These are phyloP conservation scores for Hylomyscus alleni DNA, from an alignment of 2,797 vertebrate genomes.

Conservation along the genomic window DNA sequence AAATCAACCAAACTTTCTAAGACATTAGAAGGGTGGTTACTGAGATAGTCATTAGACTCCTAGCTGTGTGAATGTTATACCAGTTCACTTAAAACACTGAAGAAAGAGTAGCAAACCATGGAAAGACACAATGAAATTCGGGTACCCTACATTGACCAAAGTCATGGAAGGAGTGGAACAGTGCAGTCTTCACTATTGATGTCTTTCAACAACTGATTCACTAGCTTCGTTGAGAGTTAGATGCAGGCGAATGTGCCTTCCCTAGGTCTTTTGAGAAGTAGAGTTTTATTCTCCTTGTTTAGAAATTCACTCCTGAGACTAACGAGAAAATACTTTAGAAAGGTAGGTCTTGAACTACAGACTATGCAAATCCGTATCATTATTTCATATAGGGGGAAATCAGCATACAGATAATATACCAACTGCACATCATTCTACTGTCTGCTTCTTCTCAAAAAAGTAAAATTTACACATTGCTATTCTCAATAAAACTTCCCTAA, in stretches of 20 bases:
- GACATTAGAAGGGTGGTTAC: neutral
- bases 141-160: neutral
- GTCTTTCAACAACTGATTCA: neutral
- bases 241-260: neutral
- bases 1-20: neutral
- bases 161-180: neutral
- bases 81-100: neutral
- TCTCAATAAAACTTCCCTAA: neutral
- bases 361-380: neutral
- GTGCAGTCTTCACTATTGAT: neutral
- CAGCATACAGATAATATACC: neutral
- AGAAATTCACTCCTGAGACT: neutral
- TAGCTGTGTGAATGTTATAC: neutral
- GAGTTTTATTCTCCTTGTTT: neutral
- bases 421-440: accelerated
- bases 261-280: neutral
- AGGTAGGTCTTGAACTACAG: neutral
- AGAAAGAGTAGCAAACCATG: neutral
- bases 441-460: neutral
- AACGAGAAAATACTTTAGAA: neutral
- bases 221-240: neutral
- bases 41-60: neutral
- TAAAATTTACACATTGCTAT: neutral
- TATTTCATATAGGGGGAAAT: neutral
- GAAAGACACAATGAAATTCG: neutral